These are phyloP conservation scores for Loris lydekkerianus DNA, from an alignment of 2,797 vertebrate species.

Conservation along the genomic window DNA sequence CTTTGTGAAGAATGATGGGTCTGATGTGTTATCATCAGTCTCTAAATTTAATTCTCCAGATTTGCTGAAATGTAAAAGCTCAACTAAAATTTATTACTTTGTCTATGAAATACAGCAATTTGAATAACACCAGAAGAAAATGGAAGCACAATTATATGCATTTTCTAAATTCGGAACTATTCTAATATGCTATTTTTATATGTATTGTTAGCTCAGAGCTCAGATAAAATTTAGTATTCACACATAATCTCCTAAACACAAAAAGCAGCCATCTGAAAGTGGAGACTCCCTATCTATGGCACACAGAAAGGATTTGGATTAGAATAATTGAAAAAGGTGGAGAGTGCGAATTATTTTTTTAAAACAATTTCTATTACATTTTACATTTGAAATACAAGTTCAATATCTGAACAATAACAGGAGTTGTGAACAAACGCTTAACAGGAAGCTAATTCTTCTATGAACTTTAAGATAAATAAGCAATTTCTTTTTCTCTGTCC, in stretches of 20 bases:
- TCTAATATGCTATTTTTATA: constrained; percentile 53
- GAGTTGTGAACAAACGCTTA: constrained; percentile 65
- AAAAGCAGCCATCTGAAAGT: constrained; percentile 47
- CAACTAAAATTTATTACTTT: constrained; percentile 49
- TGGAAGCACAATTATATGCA: constrained; percentile 62
- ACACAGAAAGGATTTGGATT: constrained; percentile 40
- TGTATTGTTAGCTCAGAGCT: constrained; percentile 67
- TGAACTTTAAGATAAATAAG: constrained; percentile 63
- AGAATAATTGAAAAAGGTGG: constrained; percentile 55
- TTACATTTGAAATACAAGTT: constrained; percentile 66
- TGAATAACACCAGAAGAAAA: constrained; percentile 76
- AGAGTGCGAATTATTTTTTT: constrained; percentile 69
- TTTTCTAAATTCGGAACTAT: constrained; percentile 66
- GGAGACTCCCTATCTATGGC: not conserved
- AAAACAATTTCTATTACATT: constrained; percentile 65
- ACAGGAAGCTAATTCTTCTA: constrained; percentile 53
- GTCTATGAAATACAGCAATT: constrained; percentile 62
- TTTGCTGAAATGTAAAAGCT: constrained; percentile 54
- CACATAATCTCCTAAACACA: constrained; percentile 64
- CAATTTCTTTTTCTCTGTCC: constrained; percentile 57
- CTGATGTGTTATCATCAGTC: not conserved
- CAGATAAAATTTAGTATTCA: constrained; percentile 74
- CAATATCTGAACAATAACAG: constrained; percentile 22
- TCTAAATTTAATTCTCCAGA: constrained; percentile 36
- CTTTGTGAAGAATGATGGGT: not conserved